Base-by-base conservation (phyloP, 2,888 invertebrate species). In the Phragmatobia fuliginosa region DNA sequence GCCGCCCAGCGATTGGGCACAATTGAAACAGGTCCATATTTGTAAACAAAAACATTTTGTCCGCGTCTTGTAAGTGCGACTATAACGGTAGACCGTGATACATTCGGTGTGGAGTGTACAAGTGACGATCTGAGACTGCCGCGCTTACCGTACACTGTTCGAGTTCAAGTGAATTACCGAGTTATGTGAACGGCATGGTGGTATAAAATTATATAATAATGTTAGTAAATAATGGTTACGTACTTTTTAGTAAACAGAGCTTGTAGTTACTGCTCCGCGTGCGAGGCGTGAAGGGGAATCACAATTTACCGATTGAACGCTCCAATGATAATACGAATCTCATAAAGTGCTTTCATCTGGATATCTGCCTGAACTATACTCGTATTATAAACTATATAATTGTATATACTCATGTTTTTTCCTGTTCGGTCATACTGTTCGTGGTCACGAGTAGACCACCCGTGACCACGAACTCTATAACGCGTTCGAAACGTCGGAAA, bases 1-100 rank as follows among this genome's bases (percentile, higher is more conserved):
- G 72, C 65, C 25, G 83, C 82, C 84, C 80, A 79, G 74, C 68
- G 66, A 82, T 72, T 75, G 82, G 84, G 82, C 85, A 74, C 76
- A 76, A 76, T 81, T 79, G 67, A 77, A 79, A 70, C 67, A 49
- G 38, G 71, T 59, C 71, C 82, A 83, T 84, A 79, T 80, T 85
- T 82, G 84, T 83, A 85, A 85, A 81, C 77, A 83, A 66, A 68
- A 77, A 75, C 77, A 75, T 25, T 41, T 41, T 56, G 66, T 72
- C 62, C 49, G 67, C 70, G 70, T 75, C 72, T 81, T 81, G 71
- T 74, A 72, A n/a, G n/a, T n/a, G n/a, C 31, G 78, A 81, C 66
- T 76, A 69, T 8, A 41, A 31, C 68, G 66, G 68, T 75, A 69
- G 67, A 69, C 67, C 71, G 49, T 63, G 62, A 69, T 73, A 73